These are phyloP conservation scores for Drosophila yooni DNA, from an alignment of 2,888 invertebrate species.

Conservation along the genomic window DNA sequence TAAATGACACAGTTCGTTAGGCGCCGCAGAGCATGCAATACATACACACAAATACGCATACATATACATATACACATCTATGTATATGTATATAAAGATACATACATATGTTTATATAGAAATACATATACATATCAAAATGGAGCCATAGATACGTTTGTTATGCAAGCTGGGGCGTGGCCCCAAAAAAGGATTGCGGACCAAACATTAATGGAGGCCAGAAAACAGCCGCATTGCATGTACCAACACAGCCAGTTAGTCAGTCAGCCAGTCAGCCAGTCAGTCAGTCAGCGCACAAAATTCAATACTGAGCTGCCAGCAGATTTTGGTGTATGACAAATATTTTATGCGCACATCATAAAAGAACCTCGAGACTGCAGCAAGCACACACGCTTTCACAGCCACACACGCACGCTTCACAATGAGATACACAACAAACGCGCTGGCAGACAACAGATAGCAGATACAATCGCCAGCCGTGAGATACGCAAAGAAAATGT, in stretches of 20 bases:
- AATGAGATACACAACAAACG: conserved; percentile 49
- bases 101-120: conserved; percentile 29
- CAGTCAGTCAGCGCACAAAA: conserved; percentile 37
- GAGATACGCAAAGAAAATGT: conserved; percentile 58
- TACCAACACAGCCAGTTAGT: conserved; percentile 24
- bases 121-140: conserved; percentile 28
- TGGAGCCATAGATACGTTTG: conserved; percentile 66
- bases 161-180: conserved; percentile 79
- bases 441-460: conserved; percentile 35
- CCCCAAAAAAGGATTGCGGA: conserved; percentile 71
- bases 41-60: conserved; percentile 32
- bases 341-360: conserved; percentile 79
- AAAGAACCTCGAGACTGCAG: conserved; percentile 70
- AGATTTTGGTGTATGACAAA: conserved; percentile 76
- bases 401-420: conserved; percentile 27
- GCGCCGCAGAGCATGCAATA: conserved; percentile 61
- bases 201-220: conserved; percentile 68
- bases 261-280: conserved; percentile 30
- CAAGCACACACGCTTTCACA: conserved; percentile 33
- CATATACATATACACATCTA: conserved; percentile 24
- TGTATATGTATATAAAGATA: conserved; percentile 7
- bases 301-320: conserved; percentile 54
- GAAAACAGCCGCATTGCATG: conserved; percentile 50
- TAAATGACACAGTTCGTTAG: conserved; percentile 83
- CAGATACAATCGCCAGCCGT: conserved; percentile 63